Conservation (phyloP, 1,140 invertebrate genomes). For the Anagrus nilaparvatae region DNA sequence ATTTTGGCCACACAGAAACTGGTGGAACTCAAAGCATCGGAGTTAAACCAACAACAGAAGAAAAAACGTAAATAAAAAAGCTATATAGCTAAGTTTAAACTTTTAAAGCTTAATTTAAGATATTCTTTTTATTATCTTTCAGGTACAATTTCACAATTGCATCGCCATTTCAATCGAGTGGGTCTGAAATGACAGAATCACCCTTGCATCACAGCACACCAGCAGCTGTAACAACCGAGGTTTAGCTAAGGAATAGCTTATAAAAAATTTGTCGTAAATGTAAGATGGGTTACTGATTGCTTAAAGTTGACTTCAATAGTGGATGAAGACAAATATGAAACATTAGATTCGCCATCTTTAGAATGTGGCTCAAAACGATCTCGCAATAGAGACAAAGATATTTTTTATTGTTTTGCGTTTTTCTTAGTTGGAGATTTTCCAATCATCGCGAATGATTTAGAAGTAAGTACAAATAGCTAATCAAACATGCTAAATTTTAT, state of each 20-base stretch:
- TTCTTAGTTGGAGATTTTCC: constrained; percentile 17
- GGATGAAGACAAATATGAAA: constrained; percentile 44
- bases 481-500: not conserved
- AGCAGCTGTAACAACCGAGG: not conserved
- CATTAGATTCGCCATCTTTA: constrained; percentile 6
- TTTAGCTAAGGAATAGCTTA: constrained; percentile 23
- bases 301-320: constrained; percentile 45
- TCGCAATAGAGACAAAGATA: constrained; percentile 7
- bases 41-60: too few species aligned
- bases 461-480: constrained; percentile 16
- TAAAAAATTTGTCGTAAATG: constrained; percentile 20
- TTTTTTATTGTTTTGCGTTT: constrained; percentile 22
- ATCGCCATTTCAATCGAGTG: too few species aligned
- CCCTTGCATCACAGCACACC: constrained; percentile 15
- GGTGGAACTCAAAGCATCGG: constrained; percentile 11
- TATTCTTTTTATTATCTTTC: too few species aligned
- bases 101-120: too few species aligned
- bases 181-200: not conserved
- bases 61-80: constrained; percentile 13
- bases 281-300: constrained; percentile 53
- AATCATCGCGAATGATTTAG: constrained; percentile 11
- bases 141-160: too few species aligned
- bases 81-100: too few species aligned
- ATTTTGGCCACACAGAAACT: too few species aligned
- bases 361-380: constrained; percentile 19